Evolutionary conservation across 2,797 vertebrate species (phyloP).

Genomic region (Pangasius djambal): DNA sequence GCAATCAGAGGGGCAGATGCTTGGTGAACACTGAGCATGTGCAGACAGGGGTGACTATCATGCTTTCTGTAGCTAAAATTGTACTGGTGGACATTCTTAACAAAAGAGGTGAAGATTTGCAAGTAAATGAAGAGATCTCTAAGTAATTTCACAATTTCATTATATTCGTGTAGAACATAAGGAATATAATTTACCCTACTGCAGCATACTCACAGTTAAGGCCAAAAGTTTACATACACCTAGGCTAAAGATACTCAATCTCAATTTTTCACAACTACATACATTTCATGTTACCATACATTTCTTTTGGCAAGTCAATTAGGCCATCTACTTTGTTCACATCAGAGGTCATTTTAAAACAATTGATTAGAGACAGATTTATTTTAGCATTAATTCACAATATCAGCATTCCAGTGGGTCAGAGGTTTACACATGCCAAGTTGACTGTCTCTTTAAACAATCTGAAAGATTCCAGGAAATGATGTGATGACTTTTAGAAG

Average conservation of each 20-base stretch:
- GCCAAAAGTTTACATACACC: neutral
- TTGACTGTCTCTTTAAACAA: too few relatives aligned
- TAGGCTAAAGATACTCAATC: neutral
- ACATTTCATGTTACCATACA: neutral
- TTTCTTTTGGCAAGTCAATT: neutral
- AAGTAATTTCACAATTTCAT: neutral
- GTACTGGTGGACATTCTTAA: neutral
- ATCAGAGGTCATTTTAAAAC: neutral
- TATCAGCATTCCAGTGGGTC: neutral
- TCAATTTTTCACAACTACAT: neutral
- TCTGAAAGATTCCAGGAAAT: neutral
- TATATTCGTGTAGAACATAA: neutral
- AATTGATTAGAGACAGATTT: neutral
- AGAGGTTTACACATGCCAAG: neutral
- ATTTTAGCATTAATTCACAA: neutral
- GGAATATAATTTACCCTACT: neutral
- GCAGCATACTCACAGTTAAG: neutral
- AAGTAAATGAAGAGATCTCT: neutral
- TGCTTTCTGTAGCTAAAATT: slow-evolving; percentile 14
- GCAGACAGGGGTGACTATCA: slow-evolving; percentile 38
- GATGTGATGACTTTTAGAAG: neutral
- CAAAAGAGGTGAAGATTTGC: neutral
- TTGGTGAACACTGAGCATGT: neutral
- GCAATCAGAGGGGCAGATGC: slow-evolving; percentile 56
- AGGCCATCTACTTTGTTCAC: neutral